phyloP scores from a whole-genome alignment of 2,113 vertebrate genomes.

The Psophia crepitans region DNA sequence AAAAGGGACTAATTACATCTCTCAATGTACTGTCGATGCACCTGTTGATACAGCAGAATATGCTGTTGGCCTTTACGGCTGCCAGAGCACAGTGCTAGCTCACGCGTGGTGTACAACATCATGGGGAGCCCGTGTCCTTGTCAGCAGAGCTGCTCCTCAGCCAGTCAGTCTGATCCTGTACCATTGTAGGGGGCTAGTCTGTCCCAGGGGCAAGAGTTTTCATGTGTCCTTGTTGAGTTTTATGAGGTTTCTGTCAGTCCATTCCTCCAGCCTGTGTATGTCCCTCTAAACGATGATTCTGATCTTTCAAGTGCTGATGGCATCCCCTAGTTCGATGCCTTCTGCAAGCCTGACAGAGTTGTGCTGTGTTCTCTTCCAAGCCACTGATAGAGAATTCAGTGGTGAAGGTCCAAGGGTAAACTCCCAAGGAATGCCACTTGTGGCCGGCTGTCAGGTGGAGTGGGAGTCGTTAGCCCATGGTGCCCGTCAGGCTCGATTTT shows the following conservation, averaged over 20 bases:
- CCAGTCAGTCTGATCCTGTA: not conserved
- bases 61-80: not conserved
- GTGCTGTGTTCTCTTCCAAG: not conserved
- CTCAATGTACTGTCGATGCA: not conserved
- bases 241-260: not conserved
- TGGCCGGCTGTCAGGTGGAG: not conserved
- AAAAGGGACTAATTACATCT: not conserved
- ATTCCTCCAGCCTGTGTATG: not conserved
- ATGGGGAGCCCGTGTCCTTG: not conserved
- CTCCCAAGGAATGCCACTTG: not conserved
- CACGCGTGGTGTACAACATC: not conserved
- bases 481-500: not conserved
- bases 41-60: not conserved
- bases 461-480: not conserved
- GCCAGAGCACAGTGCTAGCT: not conserved
- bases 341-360: not conserved
- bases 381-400: not conserved
- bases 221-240: not conserved
- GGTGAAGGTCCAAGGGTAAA: not conserved
- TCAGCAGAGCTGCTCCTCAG: not conserved
- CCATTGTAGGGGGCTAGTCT: not conserved
- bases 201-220: not conserved
- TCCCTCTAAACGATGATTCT: not conserved
- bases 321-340: not conserved
- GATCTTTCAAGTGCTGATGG: not conserved